phyloP scores from a whole-genome alignment of 2,113 vertebrate species.

The Hemibagrus wyckioides region DNA sequence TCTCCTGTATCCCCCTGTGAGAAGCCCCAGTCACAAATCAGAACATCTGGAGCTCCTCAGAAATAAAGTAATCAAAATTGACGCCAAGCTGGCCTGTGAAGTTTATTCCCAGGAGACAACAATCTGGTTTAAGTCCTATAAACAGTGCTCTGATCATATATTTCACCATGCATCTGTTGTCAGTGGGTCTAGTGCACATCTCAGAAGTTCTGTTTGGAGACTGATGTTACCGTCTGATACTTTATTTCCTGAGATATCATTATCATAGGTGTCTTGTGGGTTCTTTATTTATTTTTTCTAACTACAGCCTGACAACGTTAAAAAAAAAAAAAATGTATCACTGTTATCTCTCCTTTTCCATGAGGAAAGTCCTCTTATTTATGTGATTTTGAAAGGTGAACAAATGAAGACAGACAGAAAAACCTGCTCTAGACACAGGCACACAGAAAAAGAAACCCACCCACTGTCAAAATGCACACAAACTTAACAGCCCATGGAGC shows the following conservation, averaged over 20 bases:
- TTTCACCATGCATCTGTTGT: conserved; percentile 65
- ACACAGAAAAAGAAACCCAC: conserved; percentile 65
- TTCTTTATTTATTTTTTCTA: conserved; percentile 20
- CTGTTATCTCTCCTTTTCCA: conserved; percentile 37
- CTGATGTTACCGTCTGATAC: conserved; percentile 63
- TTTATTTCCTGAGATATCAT: conserved; percentile 51
- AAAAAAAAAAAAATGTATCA: conserved; percentile 10
- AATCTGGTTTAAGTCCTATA: conserved; percentile 60
- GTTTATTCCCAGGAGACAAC: conserved; percentile 65
- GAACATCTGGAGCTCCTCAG: conserved; percentile 74
- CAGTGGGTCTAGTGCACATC: conserved; percentile 58
- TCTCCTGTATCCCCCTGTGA: conserved; percentile 39
- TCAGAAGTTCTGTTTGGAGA: conserved; percentile 60
- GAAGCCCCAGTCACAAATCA: conserved; percentile 53
- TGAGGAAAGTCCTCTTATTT: conserved; percentile 38
- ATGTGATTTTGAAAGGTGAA: conserved; percentile 33
- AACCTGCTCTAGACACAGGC: conserved; percentile 57
- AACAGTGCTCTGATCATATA: conserved; percentile 53
- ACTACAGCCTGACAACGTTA: conserved; percentile 26
- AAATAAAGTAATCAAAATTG: conserved; percentile 74
- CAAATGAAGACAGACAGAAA: conserved; percentile 39
- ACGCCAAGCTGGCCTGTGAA: conserved; percentile 66
- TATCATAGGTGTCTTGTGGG: conserved; percentile 26
- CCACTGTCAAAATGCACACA: conserved; percentile 80
- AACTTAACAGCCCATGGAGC: conserved; percentile 77